Percentiles rank a stretch among this genome's conserved stretches.
phyloP scores from a whole-genome alignment of 2,113 vertebrate species.

The Danio rerio region DNA sequence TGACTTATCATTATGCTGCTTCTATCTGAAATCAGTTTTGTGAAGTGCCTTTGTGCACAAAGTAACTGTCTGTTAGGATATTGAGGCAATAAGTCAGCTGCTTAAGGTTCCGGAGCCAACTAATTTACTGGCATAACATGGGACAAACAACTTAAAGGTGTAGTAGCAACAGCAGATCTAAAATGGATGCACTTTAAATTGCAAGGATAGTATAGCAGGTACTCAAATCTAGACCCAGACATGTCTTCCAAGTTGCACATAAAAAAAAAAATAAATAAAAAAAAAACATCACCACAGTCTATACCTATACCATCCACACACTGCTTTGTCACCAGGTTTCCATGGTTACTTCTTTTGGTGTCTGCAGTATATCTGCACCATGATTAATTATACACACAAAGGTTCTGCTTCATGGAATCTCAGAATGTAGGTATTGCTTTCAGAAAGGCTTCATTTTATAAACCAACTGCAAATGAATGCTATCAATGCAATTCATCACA shows the following conservation, averaged over 20 bases:
- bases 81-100: too few species aligned
- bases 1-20: too few species aligned
- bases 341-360: conserved; percentile 24
- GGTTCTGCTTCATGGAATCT: conserved; percentile 30
- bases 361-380: conserved; percentile 4
- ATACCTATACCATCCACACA: not conserved
- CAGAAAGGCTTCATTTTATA: not conserved
- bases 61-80: too few species aligned
- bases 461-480: conserved; percentile 4
- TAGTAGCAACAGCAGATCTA: too few species aligned
- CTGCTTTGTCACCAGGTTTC: conserved; percentile 34
- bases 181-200: too few species aligned
- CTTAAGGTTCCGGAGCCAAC: too few species aligned
- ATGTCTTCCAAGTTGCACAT: not conserved
- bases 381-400: conserved; percentile 35
- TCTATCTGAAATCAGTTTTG: too few species aligned
- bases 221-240: not conserved
- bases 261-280: not conserved
- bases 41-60: too few species aligned
- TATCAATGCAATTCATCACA: not conserved
- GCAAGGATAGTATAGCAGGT: not conserved
- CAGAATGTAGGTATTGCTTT: conserved; percentile 20
- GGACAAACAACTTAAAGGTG: too few species aligned
- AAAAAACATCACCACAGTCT: not conserved
- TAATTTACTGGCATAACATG: too few species aligned